Evolutionary conservation across 2,888 invertebrate species (phyloP).

Genomic region (Aphodius granarius): DNA sequence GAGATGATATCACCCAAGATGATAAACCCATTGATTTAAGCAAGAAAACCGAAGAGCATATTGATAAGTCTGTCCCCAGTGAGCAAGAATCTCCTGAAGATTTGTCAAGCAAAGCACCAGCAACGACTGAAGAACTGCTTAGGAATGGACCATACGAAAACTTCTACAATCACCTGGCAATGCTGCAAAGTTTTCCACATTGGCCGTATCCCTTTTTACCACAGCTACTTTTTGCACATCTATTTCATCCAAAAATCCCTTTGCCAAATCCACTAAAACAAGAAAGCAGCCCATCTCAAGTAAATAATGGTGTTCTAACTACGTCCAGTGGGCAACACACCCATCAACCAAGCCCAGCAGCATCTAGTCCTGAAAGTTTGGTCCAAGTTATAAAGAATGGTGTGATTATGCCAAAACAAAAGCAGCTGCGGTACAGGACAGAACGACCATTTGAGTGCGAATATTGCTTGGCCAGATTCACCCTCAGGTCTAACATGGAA

Average conservation of each 20-base stretch:
- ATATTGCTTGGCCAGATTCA: slow-evolving; percentile 88
- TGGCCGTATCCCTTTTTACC: slow-evolving; percentile 59
- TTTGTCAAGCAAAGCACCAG: slow-evolving; percentile 51
- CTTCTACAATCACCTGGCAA: slow-evolving; percentile 62
- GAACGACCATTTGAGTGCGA: slow-evolving; percentile 90
- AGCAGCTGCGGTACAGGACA: slow-evolving; percentile 85
- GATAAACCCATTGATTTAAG: slow-evolving; percentile 61
- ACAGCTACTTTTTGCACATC: slow-evolving; percentile 65
- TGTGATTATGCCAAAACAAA: slow-evolving; percentile 88
- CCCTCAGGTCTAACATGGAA: slow-evolving; percentile 92
- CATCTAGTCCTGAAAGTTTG: slow-evolving; percentile 62
- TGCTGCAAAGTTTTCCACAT: slow-evolving; percentile 57
- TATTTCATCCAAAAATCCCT: slow-evolving; percentile 51
- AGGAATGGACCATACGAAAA: slow-evolving; percentile 69
- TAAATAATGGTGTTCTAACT: slow-evolving; percentile 33
- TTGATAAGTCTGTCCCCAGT: slow-evolving; percentile 36
- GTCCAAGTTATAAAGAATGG: slow-evolving; percentile 89
- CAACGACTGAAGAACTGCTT: slow-evolving; percentile 41
- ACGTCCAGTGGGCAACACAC: slow-evolving; percentile 29
- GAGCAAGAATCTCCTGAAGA: slow-evolving; percentile 53
- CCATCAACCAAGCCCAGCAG: slow-evolving; percentile 46
- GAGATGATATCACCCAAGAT: slow-evolving; percentile 52
- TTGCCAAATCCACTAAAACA: slow-evolving; percentile 40
- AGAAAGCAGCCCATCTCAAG: too few species aligned
- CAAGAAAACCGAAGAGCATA: slow-evolving; percentile 62